phyloP scores from a whole-genome alignment of 2,113 vertebrate species.

The Podocnemis expansa region DNA sequence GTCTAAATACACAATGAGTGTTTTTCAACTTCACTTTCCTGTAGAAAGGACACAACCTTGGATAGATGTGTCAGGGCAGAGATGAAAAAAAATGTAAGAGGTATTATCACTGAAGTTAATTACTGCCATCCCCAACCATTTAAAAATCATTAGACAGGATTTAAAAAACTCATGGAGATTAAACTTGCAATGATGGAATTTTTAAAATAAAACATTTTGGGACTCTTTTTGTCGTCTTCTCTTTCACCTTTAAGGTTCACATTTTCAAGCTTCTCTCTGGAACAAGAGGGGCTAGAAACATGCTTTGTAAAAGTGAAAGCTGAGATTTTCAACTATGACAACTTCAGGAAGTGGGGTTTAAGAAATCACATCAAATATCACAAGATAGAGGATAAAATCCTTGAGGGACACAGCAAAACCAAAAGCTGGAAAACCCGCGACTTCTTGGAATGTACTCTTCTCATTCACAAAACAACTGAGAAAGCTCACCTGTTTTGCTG shows the following conservation, averaged over 20 bases:
- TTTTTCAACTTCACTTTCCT: neutral
- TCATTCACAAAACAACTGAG: neutral
- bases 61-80: neutral
- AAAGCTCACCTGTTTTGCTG: neutral
- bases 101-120: neutral
- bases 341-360: neutral
- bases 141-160: neutral
- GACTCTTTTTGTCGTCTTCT: neutral
- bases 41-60: neutral
- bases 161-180: neutral
- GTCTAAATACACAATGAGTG: neutral
- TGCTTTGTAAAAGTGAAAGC: neutral
- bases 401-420: neutral
- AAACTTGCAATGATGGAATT: neutral
- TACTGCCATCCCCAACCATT: neutral
- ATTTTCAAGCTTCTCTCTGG: neutral
- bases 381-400: neutral
- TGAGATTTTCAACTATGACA: neutral
- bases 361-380: neutral
- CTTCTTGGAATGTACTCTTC: neutral
- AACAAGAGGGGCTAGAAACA: neutral
- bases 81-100: neutral
- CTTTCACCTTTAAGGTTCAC: neutral
- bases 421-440: neutral
- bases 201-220: neutral